Conservation (phyloP, 1,140 invertebrate species). For the Drosophila biarmipes region DNA sequence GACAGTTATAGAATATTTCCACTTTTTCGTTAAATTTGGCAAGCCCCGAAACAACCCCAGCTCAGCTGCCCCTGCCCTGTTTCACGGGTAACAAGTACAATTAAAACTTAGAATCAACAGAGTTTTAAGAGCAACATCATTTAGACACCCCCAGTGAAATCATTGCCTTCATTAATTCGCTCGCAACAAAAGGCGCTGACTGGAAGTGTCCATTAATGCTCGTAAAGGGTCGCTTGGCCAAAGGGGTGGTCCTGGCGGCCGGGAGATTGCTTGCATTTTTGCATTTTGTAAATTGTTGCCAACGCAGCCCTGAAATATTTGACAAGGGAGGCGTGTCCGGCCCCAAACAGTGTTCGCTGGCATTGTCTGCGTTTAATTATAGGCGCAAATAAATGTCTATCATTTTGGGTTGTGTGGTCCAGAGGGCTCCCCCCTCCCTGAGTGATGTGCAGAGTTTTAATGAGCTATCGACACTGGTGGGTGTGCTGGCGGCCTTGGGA, state of each 20-base stretch:
- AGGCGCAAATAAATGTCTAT: constrained; percentile 78
- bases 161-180: constrained; percentile 64
- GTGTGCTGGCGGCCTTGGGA: constrained; percentile 1
- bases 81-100: constrained; percentile 37
- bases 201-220: constrained; percentile 24
- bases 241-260: not conserved
- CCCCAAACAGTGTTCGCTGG: constrained; percentile 26
- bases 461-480: constrained; percentile 61
- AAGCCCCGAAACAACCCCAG: not conserved
- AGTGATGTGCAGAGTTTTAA: constrained; percentile 62
- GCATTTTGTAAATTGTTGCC: constrained; percentile 76
- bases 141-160: constrained; percentile 17
- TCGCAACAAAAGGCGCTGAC: constrained; percentile 40
- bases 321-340: constrained; percentile 49
- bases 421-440: constrained; percentile 15
- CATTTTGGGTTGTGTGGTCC: constrained; percentile 58
- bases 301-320: constrained; percentile 67
- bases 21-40: not conserved
- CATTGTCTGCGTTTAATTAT: constrained; percentile 83
- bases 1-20: constrained; percentile 12
- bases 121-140: constrained; percentile 53
- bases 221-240: constrained; percentile 49
- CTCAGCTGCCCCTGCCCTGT: not conserved
- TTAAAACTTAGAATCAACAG: constrained; percentile 55
- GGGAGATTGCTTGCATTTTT: constrained; percentile 47